phyloP scores from a whole-genome alignment of 2,113 vertebrate genomes.

The Crotalus viridis region DNA sequence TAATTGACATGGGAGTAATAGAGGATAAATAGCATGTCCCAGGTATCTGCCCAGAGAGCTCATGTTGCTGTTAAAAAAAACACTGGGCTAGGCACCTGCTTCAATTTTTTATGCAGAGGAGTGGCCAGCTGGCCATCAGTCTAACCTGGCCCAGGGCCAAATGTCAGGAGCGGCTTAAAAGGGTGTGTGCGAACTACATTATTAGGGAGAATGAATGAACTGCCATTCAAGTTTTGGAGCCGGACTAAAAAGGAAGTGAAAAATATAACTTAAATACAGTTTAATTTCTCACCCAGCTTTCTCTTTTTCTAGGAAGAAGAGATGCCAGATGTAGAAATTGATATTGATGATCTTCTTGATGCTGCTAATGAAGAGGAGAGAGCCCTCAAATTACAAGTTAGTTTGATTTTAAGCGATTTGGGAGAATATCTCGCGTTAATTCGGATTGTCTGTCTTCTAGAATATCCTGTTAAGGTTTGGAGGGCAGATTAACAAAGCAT shows the following conservation, averaged over 20 bases:
- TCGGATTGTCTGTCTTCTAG: neutral
- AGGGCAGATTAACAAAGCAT: neutral
- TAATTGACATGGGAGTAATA: neutral
- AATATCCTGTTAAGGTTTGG: neutral
- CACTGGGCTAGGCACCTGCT: fast-evolving
- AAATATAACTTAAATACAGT: neutral
- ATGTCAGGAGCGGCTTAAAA: neutral
- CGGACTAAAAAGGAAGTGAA: conserved; percentile 2
- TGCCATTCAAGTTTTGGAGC: conserved; percentile 12
- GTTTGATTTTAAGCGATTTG: conserved; percentile 1
- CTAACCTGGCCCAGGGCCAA: neutral
- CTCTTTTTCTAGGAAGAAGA: conserved; percentile 86
- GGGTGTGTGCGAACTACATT: neutral
- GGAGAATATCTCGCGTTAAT: conserved; percentile 2
- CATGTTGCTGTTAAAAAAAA: neutral
- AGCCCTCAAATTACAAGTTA: conserved; percentile 90
- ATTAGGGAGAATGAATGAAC: neutral
- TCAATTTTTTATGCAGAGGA: neutral
- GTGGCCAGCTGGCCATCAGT: neutral
- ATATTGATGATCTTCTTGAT: conserved; percentile 95
- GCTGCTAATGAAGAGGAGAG: conserved; percentile 91
- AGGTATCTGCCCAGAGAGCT: neutral
- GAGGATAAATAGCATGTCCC: too few relatives aligned
- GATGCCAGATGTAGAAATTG: conserved; percentile 98
- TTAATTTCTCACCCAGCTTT: conserved; percentile 13